Conservation (phyloP, 2,888 invertebrate species). For the Zaprionus obscuricornis region DNA sequence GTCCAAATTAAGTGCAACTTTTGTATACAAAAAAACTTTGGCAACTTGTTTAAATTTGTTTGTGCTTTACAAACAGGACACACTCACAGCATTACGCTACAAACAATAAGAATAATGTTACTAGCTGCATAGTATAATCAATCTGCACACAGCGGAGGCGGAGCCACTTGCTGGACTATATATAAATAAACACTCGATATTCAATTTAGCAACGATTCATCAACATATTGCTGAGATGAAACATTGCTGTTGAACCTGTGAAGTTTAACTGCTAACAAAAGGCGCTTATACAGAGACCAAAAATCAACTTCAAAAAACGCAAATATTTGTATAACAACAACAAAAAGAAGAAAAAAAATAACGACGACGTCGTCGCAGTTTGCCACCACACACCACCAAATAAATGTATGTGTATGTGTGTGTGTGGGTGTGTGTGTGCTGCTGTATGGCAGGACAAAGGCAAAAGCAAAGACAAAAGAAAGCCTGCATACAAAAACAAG, state of each 20-base stretch:
- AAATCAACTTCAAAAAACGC: constrained; percentile 76
- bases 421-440: constrained; percentile 6
- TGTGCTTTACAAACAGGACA: constrained; percentile 54
- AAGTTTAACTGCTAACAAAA: constrained; percentile 64
- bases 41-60: constrained; percentile 61
- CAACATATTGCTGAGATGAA: constrained; percentile 45
- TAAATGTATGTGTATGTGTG: constrained; percentile 1
- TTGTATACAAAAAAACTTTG: constrained; percentile 41
- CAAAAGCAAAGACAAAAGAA: constrained; percentile 47
- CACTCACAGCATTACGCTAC: constrained; percentile 35
- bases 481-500: constrained; percentile 47
- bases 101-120: constrained; percentile 2
- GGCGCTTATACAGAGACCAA: constrained; percentile 59
- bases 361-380: constrained; percentile 39
- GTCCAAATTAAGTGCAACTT: constrained; percentile 1
- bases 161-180: constrained; percentile 53
- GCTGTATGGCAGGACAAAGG: constrained; percentile 47
- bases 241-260: too few species aligned
- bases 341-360: constrained; percentile 5
- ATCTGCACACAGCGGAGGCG: constrained; percentile 28
- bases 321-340: constrained; percentile 68
- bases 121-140: neutral
- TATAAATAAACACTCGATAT: constrained; percentile 73
- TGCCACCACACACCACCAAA: constrained; percentile 35
- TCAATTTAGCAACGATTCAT: constrained; percentile 70